A percentile compares a stretch with the other conserved stretches of the same genome.
phyloP scores from a whole-genome alignment of 2,797 vertebrate genomes.

The Oryzias dopingdopingensis region DNA sequence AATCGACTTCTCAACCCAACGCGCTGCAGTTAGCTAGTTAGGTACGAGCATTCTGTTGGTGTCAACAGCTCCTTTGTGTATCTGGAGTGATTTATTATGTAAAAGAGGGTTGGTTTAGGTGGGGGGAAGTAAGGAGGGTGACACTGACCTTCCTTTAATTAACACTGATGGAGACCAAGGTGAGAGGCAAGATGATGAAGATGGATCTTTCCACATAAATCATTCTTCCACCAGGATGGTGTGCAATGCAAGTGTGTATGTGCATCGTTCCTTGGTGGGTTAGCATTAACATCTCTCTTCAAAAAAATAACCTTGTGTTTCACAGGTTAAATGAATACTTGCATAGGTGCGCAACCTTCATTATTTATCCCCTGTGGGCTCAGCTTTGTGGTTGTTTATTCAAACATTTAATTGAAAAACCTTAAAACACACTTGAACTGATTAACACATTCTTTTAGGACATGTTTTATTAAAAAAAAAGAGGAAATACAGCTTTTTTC shows the following conservation, averaged over 20 bases:
- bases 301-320: conserved; percentile 94
- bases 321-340: conserved; percentile 86
- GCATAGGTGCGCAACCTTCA: conserved; percentile 63
- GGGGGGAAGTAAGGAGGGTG: conserved; percentile 88
- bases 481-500: too few species aligned
- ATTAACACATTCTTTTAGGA: too few species aligned
- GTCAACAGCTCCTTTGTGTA: conserved; percentile 84
- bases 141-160: conserved; percentile 99
- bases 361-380: conserved; percentile 76
- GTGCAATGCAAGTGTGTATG: conserved; percentile 20
- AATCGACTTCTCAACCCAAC: conserved; percentile 69
- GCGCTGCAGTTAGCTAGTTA: conserved; percentile 71
- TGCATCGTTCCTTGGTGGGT: conserved; percentile 22
- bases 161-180: conserved; percentile 99
- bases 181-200: conserved; percentile 94
- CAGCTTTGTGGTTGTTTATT: conserved; percentile 57
- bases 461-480: too few species aligned
- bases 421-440: background rate
- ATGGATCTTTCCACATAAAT: conserved; percentile 91
- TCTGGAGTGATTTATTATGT: conserved; percentile 95
- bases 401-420: conserved; percentile 72
- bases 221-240: conserved; percentile 78
- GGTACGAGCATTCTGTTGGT: conserved; percentile 83
- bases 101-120: conserved; percentile 90
- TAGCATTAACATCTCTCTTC: conserved; percentile 72